Base-by-base conservation (phyloP, 2,113 vertebrate genomes). In the Spermophilus dauricus region DNA sequence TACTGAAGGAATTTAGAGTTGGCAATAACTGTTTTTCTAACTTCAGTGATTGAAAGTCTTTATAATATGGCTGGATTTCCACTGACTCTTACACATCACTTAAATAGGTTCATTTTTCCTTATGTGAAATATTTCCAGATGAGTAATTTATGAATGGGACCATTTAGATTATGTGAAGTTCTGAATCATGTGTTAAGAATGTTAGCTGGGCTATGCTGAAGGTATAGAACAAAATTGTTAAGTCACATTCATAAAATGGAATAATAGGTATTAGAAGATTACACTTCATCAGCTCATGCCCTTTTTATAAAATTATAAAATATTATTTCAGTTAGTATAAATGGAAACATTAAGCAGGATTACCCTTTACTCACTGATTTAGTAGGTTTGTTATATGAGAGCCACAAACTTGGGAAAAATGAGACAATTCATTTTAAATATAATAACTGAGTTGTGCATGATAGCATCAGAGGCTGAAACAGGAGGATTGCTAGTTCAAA, bases 41-140 rank as follows among this genome's bases (percentile, higher is more conserved):
- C 10, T 8, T 73, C 8, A 61, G 8, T 75, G 24, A n/a, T 28
- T 86, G 24, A 51, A 83, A 93, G 75, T 78, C 48, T 78, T 78
- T 32, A 56, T 73, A 16, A 11, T 82, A 82, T 75, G 48, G 69
- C 11, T 69, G 51, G 39, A 30, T 88, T 96, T 88, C n/a, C 85
- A 75, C 12, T 85, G 7, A n/a, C 1, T 70, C 34, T 87, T 58
- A 53, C 2, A 76, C 26, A 22, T 53, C 24, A 45, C 28, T 78
- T 88, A 22, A 39, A 84, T 7, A 13, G 69, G 65, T 53, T 89
- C 6, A 81, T 8, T 20, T 72, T 86, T 78, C 69, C 9, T 80
- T 37, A 37, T 65, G 69, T 65, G 39, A 89, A 96, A 58, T 77
- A 77, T 89, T 96, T 92, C 32, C 18, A 91, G 42, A 56, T 83